Evolutionary conservation across 2,113 vertebrate species (phyloP).

Genomic region (Siniperca knerii): DNA sequence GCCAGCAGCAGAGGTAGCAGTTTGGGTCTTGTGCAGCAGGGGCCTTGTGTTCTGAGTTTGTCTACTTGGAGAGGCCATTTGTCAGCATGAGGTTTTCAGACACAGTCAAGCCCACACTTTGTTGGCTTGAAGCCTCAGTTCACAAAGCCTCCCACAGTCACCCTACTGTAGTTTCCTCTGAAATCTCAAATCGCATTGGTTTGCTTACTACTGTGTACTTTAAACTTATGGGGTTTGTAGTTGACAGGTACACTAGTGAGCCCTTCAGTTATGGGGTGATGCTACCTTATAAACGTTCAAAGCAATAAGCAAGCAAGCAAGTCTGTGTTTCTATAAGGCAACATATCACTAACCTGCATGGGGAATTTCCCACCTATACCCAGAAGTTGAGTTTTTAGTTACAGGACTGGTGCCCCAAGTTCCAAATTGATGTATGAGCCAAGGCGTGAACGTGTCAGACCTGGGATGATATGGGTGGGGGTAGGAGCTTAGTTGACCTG

Average conservation of each 20-base stretch:
- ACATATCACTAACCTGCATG: slow-evolving; percentile 57
- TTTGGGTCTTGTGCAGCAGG: slow-evolving; percentile 78
- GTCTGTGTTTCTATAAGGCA: slow-evolving; percentile 43
- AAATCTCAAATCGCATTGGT: slow-evolving; percentile 63
- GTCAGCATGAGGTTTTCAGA: slow-evolving; percentile 80
- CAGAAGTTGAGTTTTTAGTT: slow-evolving; percentile 81
- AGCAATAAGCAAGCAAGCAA: slow-evolving; percentile 35
- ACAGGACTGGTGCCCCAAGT: slow-evolving; percentile 76
- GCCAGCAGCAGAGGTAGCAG: slow-evolving; percentile 79
- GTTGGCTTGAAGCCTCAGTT: slow-evolving; percentile 70
- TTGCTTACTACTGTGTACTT: slow-evolving; percentile 52
- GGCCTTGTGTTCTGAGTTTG: slow-evolving; percentile 78
- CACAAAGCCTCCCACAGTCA: slow-evolving; percentile 59
- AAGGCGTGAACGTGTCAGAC: slow-evolving; percentile 72
- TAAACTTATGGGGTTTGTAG: slow-evolving; percentile 40
- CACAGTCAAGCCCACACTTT: slow-evolving; percentile 73
- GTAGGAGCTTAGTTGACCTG: slow-evolving; percentile 67
- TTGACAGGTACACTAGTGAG: slow-evolving; percentile 29
- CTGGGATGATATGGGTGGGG: slow-evolving; percentile 76
- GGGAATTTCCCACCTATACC: slow-evolving; percentile 69
- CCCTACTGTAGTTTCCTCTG: slow-evolving; percentile 56
- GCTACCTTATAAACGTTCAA: slow-evolving; percentile 31
- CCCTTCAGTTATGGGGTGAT: not conserved
- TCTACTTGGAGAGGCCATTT: slow-evolving; percentile 79
- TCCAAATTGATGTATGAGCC: slow-evolving; percentile 75